Percentiles rank a stretch among this genome's conserved stretches.
Conservation (phyloP, 2,113 vertebrate genomes). For the Ciconia stormi region DNA sequence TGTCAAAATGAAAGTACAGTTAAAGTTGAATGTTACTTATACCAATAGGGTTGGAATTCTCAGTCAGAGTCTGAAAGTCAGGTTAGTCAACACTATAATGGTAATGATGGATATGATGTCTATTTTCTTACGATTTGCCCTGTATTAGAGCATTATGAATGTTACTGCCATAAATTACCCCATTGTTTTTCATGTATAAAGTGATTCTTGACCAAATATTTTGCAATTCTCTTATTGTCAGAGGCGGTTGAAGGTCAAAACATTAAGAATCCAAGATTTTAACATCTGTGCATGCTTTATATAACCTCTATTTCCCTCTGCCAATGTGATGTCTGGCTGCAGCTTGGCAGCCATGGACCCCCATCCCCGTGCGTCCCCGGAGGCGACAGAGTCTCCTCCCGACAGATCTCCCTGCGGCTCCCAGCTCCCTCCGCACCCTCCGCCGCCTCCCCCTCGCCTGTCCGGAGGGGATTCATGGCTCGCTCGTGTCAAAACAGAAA, state of each 20-base stretch:
- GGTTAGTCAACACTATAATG: background rate
- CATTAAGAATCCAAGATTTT: background rate
- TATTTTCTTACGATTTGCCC: background rate
- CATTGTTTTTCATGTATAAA: background rate
- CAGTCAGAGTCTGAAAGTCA: background rate
- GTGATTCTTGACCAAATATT: background rate
- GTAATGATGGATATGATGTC: background rate
- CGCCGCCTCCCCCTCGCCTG: fast-evolving
- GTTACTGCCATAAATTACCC: background rate
- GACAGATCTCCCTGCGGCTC: fast-evolving
- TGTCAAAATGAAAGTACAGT: conserved; percentile 53
- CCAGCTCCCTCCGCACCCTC: background rate
- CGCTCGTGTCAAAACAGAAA: background rate
- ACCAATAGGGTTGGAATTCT: background rate
- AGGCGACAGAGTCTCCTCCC: background rate
- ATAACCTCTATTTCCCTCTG: background rate
- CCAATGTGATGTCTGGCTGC: background rate
- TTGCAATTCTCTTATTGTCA: background rate
- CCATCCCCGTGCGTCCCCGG: fast-evolving
- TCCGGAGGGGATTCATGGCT: fast-evolving
- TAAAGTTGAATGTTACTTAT: background rate
- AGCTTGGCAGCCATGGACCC: background rate
- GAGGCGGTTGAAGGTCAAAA: background rate
- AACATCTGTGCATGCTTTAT: background rate
- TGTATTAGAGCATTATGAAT: background rate